phyloP scores from a whole-genome alignment of 2,797 vertebrate genomes.

The Hozukius guyotensis region DNA sequence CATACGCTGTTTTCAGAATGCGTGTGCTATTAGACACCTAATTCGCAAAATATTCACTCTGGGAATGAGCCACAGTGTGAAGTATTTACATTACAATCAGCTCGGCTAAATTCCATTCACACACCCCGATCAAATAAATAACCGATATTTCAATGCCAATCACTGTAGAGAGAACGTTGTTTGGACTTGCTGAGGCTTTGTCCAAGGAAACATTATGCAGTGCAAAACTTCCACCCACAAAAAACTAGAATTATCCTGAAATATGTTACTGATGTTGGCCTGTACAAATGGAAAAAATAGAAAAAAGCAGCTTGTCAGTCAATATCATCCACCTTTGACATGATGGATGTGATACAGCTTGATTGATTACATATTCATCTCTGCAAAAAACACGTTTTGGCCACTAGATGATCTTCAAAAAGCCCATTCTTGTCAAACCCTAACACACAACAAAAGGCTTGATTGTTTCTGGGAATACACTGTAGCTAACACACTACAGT shows the following conservation, averaged over 20 bases:
- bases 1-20: neutral
- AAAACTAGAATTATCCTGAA: neutral
- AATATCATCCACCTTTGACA: neutral
- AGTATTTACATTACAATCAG: slow-evolving; percentile 62
- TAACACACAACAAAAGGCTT: neutral
- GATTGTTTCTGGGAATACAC: neutral
- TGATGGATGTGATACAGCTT: neutral
- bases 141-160: neutral
- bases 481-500: neutral
- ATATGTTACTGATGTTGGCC: neutral
- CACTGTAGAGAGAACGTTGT: neutral
- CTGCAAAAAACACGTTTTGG: neutral
- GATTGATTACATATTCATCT: neutral
- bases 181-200: neutral
- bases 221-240: neutral
- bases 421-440: neutral
- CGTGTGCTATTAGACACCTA: slow-evolving; percentile 4
- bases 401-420: neutral
- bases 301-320: neutral
- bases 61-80: slow-evolving; percentile 37
- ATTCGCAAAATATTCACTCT: slow-evolving; percentile 49
- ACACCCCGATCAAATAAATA: slow-evolving; percentile 43
- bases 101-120: slow-evolving; percentile 4
- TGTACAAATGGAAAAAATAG: neutral
- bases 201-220: neutral